A percentile compares a stretch with the other conserved stretches of the same genome.
These are phyloP conservation scores for Biston betularia DNA, from an alignment of 2,888 invertebrate species.

Conservation along the genomic window DNA sequence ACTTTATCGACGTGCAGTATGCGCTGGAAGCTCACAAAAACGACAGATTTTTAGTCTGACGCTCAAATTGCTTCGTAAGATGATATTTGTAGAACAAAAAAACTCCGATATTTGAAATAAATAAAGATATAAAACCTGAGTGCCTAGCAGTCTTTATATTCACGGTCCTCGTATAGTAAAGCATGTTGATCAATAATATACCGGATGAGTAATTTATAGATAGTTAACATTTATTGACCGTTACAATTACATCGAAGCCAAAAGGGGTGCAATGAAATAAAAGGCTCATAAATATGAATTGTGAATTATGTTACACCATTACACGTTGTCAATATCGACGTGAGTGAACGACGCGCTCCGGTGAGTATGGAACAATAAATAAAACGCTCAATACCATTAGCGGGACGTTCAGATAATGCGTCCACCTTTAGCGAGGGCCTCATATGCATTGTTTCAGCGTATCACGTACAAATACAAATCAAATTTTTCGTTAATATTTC, in stretches of 20 bases:
- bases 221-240: constrained; percentile 31
- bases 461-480: no score
- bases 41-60: constrained; percentile 33
- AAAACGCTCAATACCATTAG: constrained; percentile 71
- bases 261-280: constrained; percentile 49
- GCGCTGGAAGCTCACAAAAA: constrained; percentile 46
- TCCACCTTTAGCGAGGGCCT: constrained; percentile 61
- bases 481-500: constrained; percentile 76
- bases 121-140: no score
- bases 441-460: constrained; percentile 65
- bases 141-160: background rate
- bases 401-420: constrained; percentile 71
- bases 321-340: constrained; percentile 53
- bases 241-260: constrained; percentile 32
- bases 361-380: constrained; percentile 67
- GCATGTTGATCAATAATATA: background rate
- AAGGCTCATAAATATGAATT: constrained; percentile 56
- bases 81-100: constrained; percentile 1
- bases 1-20: constrained; percentile 79
- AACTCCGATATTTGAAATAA: background rate
- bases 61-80: constrained; percentile 5
- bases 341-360: constrained; percentile 56
- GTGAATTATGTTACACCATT: constrained; percentile 60
- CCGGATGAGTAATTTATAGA: constrained; percentile 20
- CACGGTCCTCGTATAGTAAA: background rate